Base-by-base conservation (phyloP, 2,113 vertebrate species). In the Mugil cephalus region DNA sequence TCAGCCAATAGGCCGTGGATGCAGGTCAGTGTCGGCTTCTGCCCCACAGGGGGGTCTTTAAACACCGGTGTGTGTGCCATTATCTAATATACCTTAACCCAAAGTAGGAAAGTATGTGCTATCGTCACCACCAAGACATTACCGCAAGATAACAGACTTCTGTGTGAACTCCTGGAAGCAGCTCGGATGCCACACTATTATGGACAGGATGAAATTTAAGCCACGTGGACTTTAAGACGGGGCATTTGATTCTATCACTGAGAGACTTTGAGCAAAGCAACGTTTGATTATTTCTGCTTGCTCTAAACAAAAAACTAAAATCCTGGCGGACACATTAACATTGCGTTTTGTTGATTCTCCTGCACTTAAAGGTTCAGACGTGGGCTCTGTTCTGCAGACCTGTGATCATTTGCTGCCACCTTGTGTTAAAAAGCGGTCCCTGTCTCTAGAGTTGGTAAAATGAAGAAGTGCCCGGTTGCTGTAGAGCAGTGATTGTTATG, bases 401-500 rank as follows among this genome's bases (percentile, higher is more conserved):
- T 5, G 9, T 80, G 52, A 40, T 55, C 19, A n/a, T 43, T 35
- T 83, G 63, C 69, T 84, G 69, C 91, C 92, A 90, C 55, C 92
- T 89, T 77, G 89, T 93, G 92, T 85, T 42, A 1, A 65, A 45
- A 69, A 36, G 0, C 1, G 13, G 9, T 64, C 17, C 15, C 53
- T 51, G 42, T 14, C 10, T 24, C 9, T 14, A 56, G 55, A 61
- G 55, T 7, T 30, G 18, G 24, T 30, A 30, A 30, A 30, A 30
- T 30, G 24, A 30, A 30, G 24, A 30, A 30, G 24, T 30, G 24
- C 3, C 24, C 24, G 2, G 5, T n/a, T n/a, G n/a, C n/a, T n/a
- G n/a, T n/a, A 30, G 24, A 30, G 24, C 24, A 30, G 5, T 30
- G 5, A 30, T 30, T 30, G 24, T 30, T 30, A 5, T 5, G 5